Conservation (phyloP, 2,113 vertebrate species). For the Alosa alosa region DNA sequence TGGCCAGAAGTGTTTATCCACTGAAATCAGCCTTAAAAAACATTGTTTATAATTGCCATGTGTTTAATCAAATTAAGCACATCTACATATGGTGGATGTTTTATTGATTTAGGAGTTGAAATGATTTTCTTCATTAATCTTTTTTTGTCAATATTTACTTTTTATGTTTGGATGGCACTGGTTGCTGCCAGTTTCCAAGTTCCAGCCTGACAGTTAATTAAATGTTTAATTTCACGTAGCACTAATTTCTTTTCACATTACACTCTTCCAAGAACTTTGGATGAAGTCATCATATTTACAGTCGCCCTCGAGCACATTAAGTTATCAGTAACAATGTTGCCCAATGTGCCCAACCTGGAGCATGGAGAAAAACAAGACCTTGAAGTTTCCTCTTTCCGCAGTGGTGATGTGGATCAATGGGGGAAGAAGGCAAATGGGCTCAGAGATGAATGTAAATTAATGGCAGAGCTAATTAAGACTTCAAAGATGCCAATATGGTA, state of each 20-base stretch:
- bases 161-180: background rate
- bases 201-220: background rate
- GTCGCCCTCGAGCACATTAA: constrained; percentile 19
- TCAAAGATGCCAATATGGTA: constrained; percentile 42
- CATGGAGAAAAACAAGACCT: background rate
- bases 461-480: constrained; percentile 41
- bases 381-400: background rate
- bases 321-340: background rate
- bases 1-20: background rate
- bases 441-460: constrained; percentile 30
- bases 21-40: background rate
- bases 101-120: background rate
- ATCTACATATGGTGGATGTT: background rate
- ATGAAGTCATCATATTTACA: constrained; percentile 13
- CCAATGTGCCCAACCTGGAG: background rate
- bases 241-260: background rate
- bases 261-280: background rate
- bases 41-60: background rate
- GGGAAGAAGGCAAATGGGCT: constrained; percentile 11
- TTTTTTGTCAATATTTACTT: background rate
- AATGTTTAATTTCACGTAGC: background rate
- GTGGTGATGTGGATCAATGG: constrained; percentile 19
- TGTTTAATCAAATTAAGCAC: background rate
- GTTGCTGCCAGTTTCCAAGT: background rate
- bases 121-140: background rate